phyloP scores from a whole-genome alignment of 2,113 vertebrate genomes.

The Entosphenus tridentatus region DNA sequence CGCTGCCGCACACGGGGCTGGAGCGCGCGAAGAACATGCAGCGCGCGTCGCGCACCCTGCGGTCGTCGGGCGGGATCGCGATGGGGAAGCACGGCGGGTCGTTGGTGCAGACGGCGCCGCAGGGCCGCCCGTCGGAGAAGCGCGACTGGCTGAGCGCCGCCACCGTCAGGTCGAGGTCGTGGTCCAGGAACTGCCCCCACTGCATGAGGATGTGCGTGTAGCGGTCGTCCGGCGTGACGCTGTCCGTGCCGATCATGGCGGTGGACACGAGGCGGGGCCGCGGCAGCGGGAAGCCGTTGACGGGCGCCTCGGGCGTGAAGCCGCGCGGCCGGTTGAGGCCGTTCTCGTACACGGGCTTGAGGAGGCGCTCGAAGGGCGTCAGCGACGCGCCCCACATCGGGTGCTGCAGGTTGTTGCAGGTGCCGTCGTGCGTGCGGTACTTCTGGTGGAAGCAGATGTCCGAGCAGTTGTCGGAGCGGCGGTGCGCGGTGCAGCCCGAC shows the following conservation, averaged over 20 bases:
- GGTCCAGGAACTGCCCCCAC: conserved; percentile 96
- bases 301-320: conserved; percentile 24
- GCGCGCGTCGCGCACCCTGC: conserved; percentile 24
- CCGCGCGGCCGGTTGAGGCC: conserved; percentile 82
- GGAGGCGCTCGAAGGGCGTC: conserved; percentile 72
- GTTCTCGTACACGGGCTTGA: conserved; percentile 80
- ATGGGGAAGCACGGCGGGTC: conserved; percentile 85
- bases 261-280: conserved; percentile 73
- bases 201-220: conserved; percentile 98
- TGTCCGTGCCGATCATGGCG: conserved; percentile 58
- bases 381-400: conserved; percentile 93
- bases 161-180: conserved; percentile 76
- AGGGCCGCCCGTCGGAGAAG: conserved; percentile 80
- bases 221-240: conserved; percentile 52
- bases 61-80: conserved; percentile 61
- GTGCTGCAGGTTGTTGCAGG: conserved; percentile 92
- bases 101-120: conserved; percentile 53
- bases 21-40: conserved; percentile 99
- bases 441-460: conserved; percentile 96
- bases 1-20: conserved; percentile 82
- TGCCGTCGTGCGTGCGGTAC: conserved; percentile 75
- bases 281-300: conserved; percentile 45
- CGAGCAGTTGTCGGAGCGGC: conserved; percentile 77
- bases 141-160: conserved; percentile 72
- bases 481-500: conserved; percentile 76